A percentile compares a stretch with the other conserved stretches of the same genome.
These are phyloP conservation scores for Cheumatopsyche charites DNA, from an alignment of 1,140 invertebrate genomes.

Conservation along the genomic window DNA sequence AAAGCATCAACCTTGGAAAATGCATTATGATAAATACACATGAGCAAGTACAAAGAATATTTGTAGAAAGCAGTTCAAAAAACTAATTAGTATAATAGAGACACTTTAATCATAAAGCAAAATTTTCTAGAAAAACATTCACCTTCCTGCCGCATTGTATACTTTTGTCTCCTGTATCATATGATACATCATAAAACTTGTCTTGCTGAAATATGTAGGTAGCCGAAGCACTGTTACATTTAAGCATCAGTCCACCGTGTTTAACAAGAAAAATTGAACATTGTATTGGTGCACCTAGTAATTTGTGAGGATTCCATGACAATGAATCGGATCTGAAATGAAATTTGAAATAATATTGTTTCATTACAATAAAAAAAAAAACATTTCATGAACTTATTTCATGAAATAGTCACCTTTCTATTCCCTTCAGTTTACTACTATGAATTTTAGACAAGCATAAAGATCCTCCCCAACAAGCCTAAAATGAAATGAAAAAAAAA, in stretches of 20 bases:
- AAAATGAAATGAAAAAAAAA: conserved; percentile 54
- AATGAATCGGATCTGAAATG: conserved; percentile 71
- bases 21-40: too few species aligned
- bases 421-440: conserved; percentile 67
- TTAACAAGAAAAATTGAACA: conserved; percentile 82
- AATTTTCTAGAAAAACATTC: conserved; percentile 21
- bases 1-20: conserved; percentile 77
- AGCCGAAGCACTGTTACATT: conserved; percentile 78
- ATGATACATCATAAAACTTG: conserved; percentile 89
- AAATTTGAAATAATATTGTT: not conserved
- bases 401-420: conserved; percentile 66
- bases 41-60: too few species aligned
- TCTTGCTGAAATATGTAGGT: conserved; percentile 91
- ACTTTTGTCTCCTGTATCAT: conserved; percentile 92
- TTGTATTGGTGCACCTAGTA: conserved; percentile 86
- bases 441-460: conserved; percentile 74
- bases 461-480: conserved; percentile 85
- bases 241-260: conserved; percentile 69
- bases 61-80: too few species aligned
- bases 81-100: too few species aligned
- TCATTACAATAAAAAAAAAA: not conserved
- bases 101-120: too few species aligned
- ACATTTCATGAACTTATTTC: not conserved
- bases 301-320: conserved; percentile 94
- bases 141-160: conserved; percentile 91